phyloP scores from a whole-genome alignment of 2,888 invertebrate species.

The Chromoteleia sp. region DNA sequence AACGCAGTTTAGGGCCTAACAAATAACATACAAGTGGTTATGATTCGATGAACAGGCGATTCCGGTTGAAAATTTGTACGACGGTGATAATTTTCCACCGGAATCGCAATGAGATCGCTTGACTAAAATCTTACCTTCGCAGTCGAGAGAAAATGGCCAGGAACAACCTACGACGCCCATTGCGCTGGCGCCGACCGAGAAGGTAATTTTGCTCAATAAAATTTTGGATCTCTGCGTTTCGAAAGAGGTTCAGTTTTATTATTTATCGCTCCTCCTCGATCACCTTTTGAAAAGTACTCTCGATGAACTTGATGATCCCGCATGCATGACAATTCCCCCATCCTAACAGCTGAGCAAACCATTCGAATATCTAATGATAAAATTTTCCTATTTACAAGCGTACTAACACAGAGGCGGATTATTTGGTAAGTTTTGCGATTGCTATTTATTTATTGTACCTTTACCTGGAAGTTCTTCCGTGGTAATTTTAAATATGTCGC shows the following conservation, averaged over 20 bases:
- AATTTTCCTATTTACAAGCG: conserved; percentile 20
- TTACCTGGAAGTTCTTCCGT: no score
- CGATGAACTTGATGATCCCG: background rate
- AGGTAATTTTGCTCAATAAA: conserved; percentile 75
- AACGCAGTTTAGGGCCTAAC: background rate
- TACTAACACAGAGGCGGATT: background rate
- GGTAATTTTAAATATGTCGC: no score
- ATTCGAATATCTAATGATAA: background rate
- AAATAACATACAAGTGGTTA: conserved; percentile 5
- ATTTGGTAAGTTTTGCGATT: conserved; percentile 21
- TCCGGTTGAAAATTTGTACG: conserved; percentile 14
- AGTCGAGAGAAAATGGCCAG: conserved; percentile 80
- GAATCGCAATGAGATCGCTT: background rate
- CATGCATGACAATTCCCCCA: background rate
- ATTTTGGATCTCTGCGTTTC: no score
- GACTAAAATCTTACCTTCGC: conserved; percentile 9
- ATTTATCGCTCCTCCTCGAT: no score
- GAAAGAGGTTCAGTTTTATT: conserved; percentile 1
- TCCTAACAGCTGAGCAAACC: background rate
- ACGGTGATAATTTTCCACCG: no score
- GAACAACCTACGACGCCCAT: conserved; percentile 80
- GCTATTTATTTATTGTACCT: no score
- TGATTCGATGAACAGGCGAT: background rate
- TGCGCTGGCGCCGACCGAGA: conserved; percentile 77
- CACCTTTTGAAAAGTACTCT: background rate